A percentile compares a stretch with the other conserved stretches of the same genome.
phyloP scores from a whole-genome alignment of 2,113 vertebrate genomes.

The Bungarus multicinctus region DNA sequence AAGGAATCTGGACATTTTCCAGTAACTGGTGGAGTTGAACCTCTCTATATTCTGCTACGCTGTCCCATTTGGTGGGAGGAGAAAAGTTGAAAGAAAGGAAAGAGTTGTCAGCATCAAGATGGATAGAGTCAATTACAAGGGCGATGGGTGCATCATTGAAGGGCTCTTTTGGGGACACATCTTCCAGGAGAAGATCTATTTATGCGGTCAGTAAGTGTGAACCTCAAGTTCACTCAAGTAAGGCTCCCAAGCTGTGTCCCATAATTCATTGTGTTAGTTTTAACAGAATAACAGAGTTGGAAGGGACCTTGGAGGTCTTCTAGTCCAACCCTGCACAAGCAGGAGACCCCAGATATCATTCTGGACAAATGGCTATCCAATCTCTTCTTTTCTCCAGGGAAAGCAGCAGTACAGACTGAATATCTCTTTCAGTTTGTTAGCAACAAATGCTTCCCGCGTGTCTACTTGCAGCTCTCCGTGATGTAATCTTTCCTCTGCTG shows the following conservation, averaged over 20 bases:
- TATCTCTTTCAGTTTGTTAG: not conserved
- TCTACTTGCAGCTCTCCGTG: not conserved
- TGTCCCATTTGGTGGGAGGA: not conserved
- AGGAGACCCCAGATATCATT: not conserved
- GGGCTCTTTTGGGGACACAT: not conserved
- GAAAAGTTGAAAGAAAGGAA: not conserved
- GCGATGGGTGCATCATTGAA: not conserved
- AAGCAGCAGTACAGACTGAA: not conserved
- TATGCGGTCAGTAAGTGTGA: not conserved
- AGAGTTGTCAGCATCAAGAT: not conserved
- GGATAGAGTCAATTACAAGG: not conserved
- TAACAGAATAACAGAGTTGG: not conserved
- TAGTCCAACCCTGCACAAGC: not conserved
- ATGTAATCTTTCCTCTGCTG: not conserved
- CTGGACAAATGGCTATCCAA: not conserved
- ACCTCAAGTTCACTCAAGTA: not conserved
- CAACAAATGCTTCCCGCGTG: not conserved
- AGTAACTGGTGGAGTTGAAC: not conserved
- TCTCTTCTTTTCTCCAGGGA: not conserved
- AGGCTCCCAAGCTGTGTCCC: not conserved
- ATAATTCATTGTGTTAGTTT: not conserved
- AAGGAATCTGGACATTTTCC: not conserved
- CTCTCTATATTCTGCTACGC: not conserved
- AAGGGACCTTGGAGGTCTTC: not conserved
- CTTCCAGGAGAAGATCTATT: not conserved